Evolutionary conservation across 2,888 invertebrate genomes (phyloP).

Genomic region (Drosophila barbarae): DNA sequence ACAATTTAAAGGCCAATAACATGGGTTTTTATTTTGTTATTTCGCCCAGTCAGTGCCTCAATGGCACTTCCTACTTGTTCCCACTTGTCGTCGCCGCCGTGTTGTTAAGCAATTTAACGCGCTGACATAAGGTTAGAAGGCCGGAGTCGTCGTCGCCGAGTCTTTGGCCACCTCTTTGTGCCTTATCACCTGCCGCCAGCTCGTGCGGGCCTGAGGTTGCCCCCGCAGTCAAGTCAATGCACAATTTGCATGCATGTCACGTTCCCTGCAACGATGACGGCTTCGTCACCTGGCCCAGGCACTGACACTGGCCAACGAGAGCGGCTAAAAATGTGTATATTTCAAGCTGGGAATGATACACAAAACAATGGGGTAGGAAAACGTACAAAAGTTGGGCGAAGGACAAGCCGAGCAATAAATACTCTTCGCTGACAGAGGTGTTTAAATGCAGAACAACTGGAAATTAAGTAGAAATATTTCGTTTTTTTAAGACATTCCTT

Average conservation of each 20-base stretch:
- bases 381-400: neutral
- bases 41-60: constrained; percentile 2
- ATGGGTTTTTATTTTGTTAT: neutral
- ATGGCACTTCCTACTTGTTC: constrained; percentile 16
- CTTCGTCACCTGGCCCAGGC: constrained; percentile 33
- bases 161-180: constrained; percentile 15
- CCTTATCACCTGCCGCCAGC: constrained; percentile 6
- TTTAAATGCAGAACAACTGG: neutral
- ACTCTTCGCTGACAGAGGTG: neutral
- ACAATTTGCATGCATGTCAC: constrained; percentile 68
- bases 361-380: constrained; percentile 20
- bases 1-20: neutral
- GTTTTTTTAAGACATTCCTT: neutral
- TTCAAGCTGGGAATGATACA: constrained; percentile 18
- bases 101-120: constrained; percentile 29
- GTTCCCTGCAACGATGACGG: constrained; percentile 48
- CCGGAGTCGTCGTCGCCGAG: constrained; percentile 7
- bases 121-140: constrained; percentile 28
- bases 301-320: constrained; percentile 3
- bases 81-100: neutral
- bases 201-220: constrained; percentile 20
- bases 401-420: neutral
- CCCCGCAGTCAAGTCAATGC: constrained; percentile 32
- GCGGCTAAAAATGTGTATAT: constrained; percentile 18
- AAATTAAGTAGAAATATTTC: neutral